These are phyloP conservation scores for Dynastes grantii DNA, from an alignment of 2,888 invertebrate genomes.

Conservation along the genomic window DNA sequence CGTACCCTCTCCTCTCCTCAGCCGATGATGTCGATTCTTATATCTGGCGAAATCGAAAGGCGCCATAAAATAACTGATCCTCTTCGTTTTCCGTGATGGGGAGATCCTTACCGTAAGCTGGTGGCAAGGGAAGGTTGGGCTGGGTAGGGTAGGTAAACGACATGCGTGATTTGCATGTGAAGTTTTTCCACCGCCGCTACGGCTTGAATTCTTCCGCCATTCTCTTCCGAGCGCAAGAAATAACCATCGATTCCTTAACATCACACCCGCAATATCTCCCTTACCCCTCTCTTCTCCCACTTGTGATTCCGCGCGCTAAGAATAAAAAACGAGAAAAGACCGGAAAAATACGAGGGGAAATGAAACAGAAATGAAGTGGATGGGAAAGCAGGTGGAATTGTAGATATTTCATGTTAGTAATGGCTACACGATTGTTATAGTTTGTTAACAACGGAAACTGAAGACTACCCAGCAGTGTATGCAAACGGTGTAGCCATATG, in stretches of 20 bases:
- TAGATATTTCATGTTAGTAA: no score
- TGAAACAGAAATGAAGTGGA: no score
- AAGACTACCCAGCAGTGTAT: no score
- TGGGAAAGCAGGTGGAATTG: background rate
- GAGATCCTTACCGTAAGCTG: background rate
- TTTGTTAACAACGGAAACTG: no score
- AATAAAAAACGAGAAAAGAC: background rate
- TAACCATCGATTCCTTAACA: constrained; percentile 32
- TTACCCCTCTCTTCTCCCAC: no score
- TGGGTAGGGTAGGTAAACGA: constrained; percentile 62
- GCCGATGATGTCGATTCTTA: constrained; percentile 57
- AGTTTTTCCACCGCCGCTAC: constrained; percentile 54
- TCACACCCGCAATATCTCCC: background rate
- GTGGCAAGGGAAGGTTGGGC: background rate
- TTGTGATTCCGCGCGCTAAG: background rate
- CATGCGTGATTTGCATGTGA: constrained; percentile 70
- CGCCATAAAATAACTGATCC: constrained; percentile 69
- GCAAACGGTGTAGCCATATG: no score
- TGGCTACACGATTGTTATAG: no score
- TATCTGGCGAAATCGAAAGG: constrained; percentile 61
- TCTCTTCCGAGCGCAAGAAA: constrained; percentile 11
- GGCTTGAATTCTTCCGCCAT: background rate
- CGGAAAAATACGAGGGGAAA: no score
- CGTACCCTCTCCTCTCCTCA: constrained; percentile 3
- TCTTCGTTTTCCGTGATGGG: constrained; percentile 38